phyloP scores from a whole-genome alignment of 1,140 invertebrate species.

The Calosoma granatense region DNA sequence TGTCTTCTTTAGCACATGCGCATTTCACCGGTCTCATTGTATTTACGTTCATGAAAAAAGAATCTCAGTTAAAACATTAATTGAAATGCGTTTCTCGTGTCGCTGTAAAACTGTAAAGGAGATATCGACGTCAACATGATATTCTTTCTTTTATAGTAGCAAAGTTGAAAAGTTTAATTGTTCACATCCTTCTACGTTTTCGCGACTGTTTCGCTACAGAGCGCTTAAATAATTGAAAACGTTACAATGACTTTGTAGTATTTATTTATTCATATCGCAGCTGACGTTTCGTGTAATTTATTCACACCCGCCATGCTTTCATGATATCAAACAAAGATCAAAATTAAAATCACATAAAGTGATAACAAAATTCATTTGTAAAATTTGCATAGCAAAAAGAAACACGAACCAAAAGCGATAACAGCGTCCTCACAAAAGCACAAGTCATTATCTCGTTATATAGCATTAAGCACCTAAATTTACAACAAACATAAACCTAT shows the following conservation, averaged over 20 bases:
- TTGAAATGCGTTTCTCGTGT: too few species aligned
- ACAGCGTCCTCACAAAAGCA: too few species aligned
- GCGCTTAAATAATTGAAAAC: background rate
- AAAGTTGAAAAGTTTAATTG: conserved; percentile 3
- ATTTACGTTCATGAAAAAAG: too few species aligned
- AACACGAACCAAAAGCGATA: too few species aligned
- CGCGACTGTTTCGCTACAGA: background rate
- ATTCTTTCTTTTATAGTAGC: background rate
- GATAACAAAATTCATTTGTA: background rate
- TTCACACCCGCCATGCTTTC: background rate
- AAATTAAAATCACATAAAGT: conserved; percentile 1
- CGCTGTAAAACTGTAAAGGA: too few species aligned
- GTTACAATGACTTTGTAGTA: conserved; percentile 5
- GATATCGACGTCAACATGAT: too few species aligned
- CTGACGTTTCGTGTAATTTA: background rate
- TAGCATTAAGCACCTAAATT: background rate
- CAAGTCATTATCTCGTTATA: background rate
- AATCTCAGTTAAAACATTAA: too few species aligned
- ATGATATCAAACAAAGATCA: background rate
- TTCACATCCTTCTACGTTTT: background rate
- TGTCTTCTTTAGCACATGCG: too few species aligned
- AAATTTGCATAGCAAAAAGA: background rate
- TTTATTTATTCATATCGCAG: conserved; percentile 5
- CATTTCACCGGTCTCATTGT: too few species aligned
- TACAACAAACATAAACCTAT: too few species aligned